These are phyloP conservation scores for Drosophila subquinaria DNA, from an alignment of 2,888 invertebrate species.

Conservation along the genomic window DNA sequence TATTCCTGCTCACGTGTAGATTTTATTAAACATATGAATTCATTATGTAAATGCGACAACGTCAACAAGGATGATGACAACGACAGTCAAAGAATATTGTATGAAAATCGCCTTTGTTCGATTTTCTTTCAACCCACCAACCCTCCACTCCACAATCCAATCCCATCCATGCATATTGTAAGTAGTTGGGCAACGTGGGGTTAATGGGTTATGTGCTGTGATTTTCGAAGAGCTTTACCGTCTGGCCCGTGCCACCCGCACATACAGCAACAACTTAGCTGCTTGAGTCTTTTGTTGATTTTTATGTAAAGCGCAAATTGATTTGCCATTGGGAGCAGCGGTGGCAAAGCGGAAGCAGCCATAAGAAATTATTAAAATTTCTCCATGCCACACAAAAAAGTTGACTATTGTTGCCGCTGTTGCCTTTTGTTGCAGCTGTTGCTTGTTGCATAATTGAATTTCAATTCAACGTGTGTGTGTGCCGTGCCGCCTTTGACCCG, in stretches of 20 bases:
- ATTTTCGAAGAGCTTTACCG: slow-evolving; percentile 57
- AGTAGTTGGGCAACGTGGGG: slow-evolving; percentile 65
- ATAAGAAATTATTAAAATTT: slow-evolving; percentile 52
- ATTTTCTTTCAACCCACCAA: slow-evolving; percentile 9
- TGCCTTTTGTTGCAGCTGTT: slow-evolving; percentile 20
- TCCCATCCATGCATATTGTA: slow-evolving; percentile 16
- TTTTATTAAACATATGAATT: slow-evolving; percentile 83
- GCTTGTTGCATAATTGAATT: slow-evolving; percentile 51
- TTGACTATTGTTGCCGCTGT: slow-evolving; percentile 3
- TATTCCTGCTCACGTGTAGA: slow-evolving; percentile 75
- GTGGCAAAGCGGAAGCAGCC: slow-evolving; percentile 22
- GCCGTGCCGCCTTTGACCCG: slow-evolving; percentile 16
- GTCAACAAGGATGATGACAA: slow-evolving; percentile 24
- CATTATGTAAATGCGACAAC: slow-evolving; percentile 76
- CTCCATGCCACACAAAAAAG: slow-evolving; percentile 32
- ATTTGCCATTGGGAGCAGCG: slow-evolving; percentile 67
- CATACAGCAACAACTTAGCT: slow-evolving; percentile 18
- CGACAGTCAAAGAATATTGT: slow-evolving; percentile 57
- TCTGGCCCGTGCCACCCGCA: slow-evolving; percentile 1
- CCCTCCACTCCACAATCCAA: not conserved
- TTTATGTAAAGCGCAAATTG: slow-evolving; percentile 76
- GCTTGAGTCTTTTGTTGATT: slow-evolving; percentile 63
- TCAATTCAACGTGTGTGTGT: slow-evolving; percentile 20
- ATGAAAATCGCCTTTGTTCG: slow-evolving; percentile 64
- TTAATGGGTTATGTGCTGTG: slow-evolving; percentile 79